A percentile compares a stretch with the other conserved stretches of the same genome.
Evolutionary conservation across 1,140 invertebrate genomes (phyloP).

Genomic region (Cydia pomonella): DNA sequence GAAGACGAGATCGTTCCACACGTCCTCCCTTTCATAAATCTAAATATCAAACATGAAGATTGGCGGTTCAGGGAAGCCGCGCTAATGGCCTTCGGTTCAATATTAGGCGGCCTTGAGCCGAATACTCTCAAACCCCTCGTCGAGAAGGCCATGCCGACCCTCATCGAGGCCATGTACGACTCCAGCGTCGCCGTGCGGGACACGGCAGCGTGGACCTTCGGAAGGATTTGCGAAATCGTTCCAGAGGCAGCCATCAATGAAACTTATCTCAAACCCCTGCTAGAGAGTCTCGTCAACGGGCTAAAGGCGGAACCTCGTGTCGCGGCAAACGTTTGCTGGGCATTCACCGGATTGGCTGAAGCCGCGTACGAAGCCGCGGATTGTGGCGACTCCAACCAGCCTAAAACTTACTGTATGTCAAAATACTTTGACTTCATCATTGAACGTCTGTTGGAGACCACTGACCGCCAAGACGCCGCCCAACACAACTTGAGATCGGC

Average conservation of each 20-base stretch:
- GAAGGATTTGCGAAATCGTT: conserved; percentile 98
- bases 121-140: conserved; percentile 94
- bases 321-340: conserved; percentile 99
- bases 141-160: conserved; percentile 96
- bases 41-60: conserved; percentile 95
- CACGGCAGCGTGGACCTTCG: conserved; percentile 99
- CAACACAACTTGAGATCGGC: conserved; percentile 97
- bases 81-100: conserved; percentile 99
- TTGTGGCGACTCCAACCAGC: conserved; percentile 87
- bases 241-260: conserved; percentile 98
- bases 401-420: conserved; percentile 96
- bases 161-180: conserved; percentile 97
- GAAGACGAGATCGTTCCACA: conserved; percentile 98
- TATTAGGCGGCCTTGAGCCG: conserved; percentile 95
- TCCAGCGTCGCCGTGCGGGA: conserved; percentile 95
- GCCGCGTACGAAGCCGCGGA: conserved; percentile 95
- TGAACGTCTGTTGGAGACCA: conserved; percentile 94
- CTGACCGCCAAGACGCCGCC: conserved; percentile 93
- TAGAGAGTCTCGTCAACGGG: conserved; percentile 94
- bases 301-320: conserved; percentile 96
- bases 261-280: conserved; percentile 89
- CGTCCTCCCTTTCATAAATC: conserved; percentile 98
- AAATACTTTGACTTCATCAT: conserved; percentile 97
- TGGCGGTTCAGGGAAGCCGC: conserved; percentile 99
- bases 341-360: conserved; percentile 98